These are phyloP conservation scores for Orycteropus afer DNA, from an alignment of 2,113 vertebrate genomes.

Conservation along the genomic window DNA sequence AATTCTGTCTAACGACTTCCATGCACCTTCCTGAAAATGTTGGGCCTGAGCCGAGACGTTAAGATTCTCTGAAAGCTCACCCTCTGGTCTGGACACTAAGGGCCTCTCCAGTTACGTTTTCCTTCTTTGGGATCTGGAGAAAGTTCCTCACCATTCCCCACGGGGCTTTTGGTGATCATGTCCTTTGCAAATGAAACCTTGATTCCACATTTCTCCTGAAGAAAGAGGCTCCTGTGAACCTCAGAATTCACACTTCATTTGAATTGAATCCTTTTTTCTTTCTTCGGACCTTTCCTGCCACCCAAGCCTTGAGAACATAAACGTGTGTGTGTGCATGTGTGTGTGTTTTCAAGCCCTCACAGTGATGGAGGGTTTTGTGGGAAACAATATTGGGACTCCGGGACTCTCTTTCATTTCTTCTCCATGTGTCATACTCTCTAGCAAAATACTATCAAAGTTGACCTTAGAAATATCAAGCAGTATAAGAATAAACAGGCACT, in stretches of 20 bases:
- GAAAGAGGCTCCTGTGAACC: not conserved
- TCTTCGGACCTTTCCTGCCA: too few relatives aligned
- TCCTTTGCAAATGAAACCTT: not conserved
- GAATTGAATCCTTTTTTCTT: not conserved
- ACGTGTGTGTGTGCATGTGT: too few relatives aligned
- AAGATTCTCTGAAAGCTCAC: not conserved
- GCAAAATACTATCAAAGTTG: not conserved
- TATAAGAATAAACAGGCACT: not conserved
- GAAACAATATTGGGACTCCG: not conserved
- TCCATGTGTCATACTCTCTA: too few relatives aligned
- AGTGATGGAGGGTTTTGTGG: not conserved
- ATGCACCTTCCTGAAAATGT: not conserved
- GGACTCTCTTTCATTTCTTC: not conserved
- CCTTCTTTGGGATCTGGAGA: not conserved
- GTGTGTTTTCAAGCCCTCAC: not conserved
- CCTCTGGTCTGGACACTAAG: not conserved
- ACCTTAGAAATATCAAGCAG: not conserved
- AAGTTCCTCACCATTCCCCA: not conserved
- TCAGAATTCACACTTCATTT: not conserved
- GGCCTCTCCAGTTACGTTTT: not conserved
- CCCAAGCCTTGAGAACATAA: not conserved
- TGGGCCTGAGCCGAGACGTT: not conserved
- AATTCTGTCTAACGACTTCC: not conserved
- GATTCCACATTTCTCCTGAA: too few relatives aligned
- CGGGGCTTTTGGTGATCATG: not conserved